Evolutionary conservation across 2,888 invertebrate species (phyloP), one percentile per base, ranked within the genome.

Genomic region (Zele albiditarsus): DNA sequence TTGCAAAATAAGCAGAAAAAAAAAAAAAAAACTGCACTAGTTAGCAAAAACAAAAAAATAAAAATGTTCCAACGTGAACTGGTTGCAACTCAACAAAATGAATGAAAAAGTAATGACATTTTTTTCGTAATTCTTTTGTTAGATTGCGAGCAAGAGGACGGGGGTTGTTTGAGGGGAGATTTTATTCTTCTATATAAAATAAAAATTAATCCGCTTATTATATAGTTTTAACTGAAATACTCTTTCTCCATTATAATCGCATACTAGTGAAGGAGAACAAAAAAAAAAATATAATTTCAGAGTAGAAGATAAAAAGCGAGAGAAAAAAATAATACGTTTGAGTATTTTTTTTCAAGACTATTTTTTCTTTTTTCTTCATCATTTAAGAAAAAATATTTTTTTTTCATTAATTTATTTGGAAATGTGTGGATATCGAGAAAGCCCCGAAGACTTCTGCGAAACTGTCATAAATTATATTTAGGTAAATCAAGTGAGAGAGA

Each of bases 381-480:
- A n/a, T 46, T 46, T 16, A n/a, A 46, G 4, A n/a, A 46, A 46
- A 46, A 46, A n/a, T n/a, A n/a, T n/a, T n/a, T n/a, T 46, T 2
- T 46, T 46, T 46, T 46, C n/a, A 16, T 16, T 10, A 46, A 4
- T 16, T n/a, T 46, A 14, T 14, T 53, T 6, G 20, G 53, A 53
- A 53, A 20, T 53, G 20, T 20, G 53, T 4, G 20, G 8, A 1
- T 38, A 38, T 53, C 8, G 53, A 53, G 20, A 20, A n/a, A 53
- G 53, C 53, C 20, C 53, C 20, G 20, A 53, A 20, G 53, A 23
- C 53, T 53, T 53, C 53, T 4, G n/a, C 4, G 53, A 53, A 53
- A 53, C 23, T 53, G 20, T 53, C 53, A 20, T 53, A 53, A 53
- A 53, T 53, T 53, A 53, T 53, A n/a, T 53, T 53, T 53, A 53